Conservation (phyloP, 53 echinoderm and acorn worm genomes). For the Pentamera pediparva region DNA sequence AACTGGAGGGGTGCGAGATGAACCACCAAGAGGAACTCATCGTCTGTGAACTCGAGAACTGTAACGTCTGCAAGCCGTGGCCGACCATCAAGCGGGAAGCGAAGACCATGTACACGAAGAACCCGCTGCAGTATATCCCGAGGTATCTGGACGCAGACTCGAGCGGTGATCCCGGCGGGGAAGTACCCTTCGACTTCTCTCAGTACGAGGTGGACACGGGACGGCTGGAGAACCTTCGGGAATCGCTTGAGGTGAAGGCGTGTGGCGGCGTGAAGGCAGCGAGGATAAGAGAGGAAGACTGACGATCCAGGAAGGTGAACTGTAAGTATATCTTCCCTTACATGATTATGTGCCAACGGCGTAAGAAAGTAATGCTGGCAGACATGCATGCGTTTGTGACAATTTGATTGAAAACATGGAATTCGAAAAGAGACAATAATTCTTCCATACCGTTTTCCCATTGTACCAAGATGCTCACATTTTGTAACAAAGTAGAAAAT, state of each 20-base stretch:
- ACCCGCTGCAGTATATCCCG: background rate
- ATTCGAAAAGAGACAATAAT: too few species aligned
- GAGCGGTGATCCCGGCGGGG: background rate
- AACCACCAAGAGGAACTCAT: constrained; percentile 23
- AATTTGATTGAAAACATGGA: too few species aligned
- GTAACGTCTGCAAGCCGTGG: constrained; percentile 15
- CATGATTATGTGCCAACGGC: background rate
- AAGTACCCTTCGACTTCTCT: constrained; percentile 6
- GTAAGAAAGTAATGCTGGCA: too few species aligned
- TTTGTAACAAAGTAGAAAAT: too few species aligned
- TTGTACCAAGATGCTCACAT: too few species aligned
- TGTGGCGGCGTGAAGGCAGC: constrained; percentile 19
- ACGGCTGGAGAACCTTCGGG: constrained; percentile 10
- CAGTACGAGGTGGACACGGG: constrained; percentile 17
- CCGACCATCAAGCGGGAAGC: background rate
- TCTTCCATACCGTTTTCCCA: too few species aligned
- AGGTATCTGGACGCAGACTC: background rate
- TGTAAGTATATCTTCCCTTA: background rate
- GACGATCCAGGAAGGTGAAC: background rate
- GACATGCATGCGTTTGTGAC: too few species aligned
- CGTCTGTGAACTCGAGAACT: constrained; percentile 16
- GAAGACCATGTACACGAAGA: background rate
- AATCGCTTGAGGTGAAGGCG: constrained; percentile 20
- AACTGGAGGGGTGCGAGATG: constrained; percentile 18
- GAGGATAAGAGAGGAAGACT: constrained; percentile 10